Evolutionary conservation across 2,797 vertebrate genomes (phyloP), one percentile per base, ranked within the genome.

Genomic region (Microctenopoma stevenorrisi): DNA sequence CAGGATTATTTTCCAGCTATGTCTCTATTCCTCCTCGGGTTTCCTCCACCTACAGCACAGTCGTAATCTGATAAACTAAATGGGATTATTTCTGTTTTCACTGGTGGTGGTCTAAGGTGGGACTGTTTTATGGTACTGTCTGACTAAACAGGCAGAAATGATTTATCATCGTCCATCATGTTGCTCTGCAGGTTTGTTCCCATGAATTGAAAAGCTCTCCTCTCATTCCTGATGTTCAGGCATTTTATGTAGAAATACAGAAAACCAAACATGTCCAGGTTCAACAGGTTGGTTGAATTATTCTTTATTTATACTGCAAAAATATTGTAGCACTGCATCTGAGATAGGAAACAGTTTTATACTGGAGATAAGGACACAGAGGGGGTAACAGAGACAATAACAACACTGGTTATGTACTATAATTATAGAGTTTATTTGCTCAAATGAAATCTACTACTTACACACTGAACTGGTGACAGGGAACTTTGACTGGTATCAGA

Each of bases 61-160:
- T 62, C 40, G 18, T 57, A 47, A 68, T 49, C 47, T 38, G 47
- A 56, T 64, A 8, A 57, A 5, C 12, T 30, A 25, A 62, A 62
- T 49, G 2, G 8, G 14, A 15, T 63, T 55, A 40, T 44, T 7
- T 47, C 2, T 10, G 18, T 6, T 64, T 52, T 35, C 15, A 43
- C 15, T 47, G 28, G 48, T 63, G 40, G 44, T 46, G 12, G 59
- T 59, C 4, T 56, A 18, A 37, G 5, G 11, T 35, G 11, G 28
- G 14, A 7, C 14, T 22, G 9, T 7, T 26, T 64, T 47, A 30
- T 0, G 5, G 16, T 2, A n/a, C 40, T 52, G 43, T 33, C 30
- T 33, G 30, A 7, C 30, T 33, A 33, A 33, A 44, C 25, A 30
- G 22, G 4, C 18, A 10, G 5, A 9, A 46, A 40, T 43, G 4